Evolutionary conservation across 1,140 invertebrate genomes (phyloP).

Genomic region (Musca vetustissima): DNA sequence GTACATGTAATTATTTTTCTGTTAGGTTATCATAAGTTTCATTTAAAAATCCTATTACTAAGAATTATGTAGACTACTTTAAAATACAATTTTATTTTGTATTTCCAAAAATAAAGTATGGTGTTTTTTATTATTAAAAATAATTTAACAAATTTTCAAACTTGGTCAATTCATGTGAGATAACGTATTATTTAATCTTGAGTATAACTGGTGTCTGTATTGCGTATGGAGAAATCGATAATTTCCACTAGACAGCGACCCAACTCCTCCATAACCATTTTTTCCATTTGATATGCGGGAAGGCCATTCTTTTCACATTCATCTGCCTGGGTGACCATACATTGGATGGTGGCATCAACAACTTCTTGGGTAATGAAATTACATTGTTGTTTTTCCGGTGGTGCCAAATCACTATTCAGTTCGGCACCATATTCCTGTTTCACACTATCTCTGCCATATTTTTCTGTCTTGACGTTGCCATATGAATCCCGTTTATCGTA

Average conservation of each 20-base stretch:
- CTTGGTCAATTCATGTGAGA: neutral
- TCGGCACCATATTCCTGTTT: conserved; percentile 16
- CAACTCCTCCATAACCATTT: conserved; percentile 90
- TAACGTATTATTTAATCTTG: conserved; percentile 23
- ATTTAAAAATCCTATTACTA: no score
- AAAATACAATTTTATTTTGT: no score
- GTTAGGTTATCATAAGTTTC: no score
- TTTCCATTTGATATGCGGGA: conserved; percentile 74
- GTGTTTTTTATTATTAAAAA: neutral
- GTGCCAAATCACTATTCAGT: conserved; percentile 27
- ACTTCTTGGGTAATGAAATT: conserved; percentile 91
- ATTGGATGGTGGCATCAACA: conserved; percentile 93
- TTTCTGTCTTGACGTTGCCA: conserved; percentile 21
- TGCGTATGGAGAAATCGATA: conserved; percentile 65
- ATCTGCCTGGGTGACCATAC: conserved; percentile 88
- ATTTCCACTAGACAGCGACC: conserved; percentile 91
- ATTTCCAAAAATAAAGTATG: no score
- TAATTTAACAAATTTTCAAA: neutral
- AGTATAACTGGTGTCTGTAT: conserved; percentile 38
- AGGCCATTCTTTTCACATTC: conserved; percentile 73
- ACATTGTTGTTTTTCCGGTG: conserved; percentile 72
- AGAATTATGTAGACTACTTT: no score
- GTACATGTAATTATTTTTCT: no score
- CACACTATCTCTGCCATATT: conserved; percentile 11
- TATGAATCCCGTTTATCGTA: conserved; percentile 19